A percentile compares a stretch with the other conserved stretches of the same genome.
Conservation (phyloP, 2,113 vertebrate species). For the Psilopsiagon aurifrons region DNA sequence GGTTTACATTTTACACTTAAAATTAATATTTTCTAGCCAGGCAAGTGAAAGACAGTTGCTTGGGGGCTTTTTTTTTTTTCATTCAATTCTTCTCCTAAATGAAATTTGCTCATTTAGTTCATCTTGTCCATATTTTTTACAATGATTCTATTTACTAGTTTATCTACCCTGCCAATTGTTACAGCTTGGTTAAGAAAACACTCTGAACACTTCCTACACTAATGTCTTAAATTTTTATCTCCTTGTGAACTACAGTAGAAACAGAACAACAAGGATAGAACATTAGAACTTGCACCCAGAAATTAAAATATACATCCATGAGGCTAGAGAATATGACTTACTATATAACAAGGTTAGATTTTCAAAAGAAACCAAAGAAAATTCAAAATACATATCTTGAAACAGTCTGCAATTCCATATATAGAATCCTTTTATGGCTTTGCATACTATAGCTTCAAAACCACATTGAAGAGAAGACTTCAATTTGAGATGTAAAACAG, state of each 20-base stretch:
- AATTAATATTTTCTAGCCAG: neutral
- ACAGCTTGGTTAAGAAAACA: rapidly evolving
- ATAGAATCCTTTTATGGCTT: neutral
- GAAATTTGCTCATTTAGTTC: neutral
- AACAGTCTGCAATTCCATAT: neutral
- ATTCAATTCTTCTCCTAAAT: neutral
- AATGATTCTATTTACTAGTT: neutral
- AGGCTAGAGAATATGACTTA: neutral
- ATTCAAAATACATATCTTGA: neutral
- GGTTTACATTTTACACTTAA: neutral
- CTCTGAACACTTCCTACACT: neutral
- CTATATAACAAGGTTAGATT: neutral
- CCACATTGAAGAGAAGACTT: neutral
- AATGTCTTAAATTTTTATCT: neutral
- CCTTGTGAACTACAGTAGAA: neutral
- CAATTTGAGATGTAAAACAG: neutral
- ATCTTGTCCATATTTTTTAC: neutral
- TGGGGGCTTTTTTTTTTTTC: neutral
- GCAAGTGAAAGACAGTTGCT: neutral
- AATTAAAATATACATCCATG: neutral
- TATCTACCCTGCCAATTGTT: neutral
- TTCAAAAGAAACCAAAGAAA: neutral
- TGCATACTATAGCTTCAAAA: neutral
- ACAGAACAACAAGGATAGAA: neutral
- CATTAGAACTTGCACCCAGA: neutral